Evolutionary conservation across 2,797 vertebrate genomes (phyloP).

Genomic region (Anabas testudineus): DNA sequence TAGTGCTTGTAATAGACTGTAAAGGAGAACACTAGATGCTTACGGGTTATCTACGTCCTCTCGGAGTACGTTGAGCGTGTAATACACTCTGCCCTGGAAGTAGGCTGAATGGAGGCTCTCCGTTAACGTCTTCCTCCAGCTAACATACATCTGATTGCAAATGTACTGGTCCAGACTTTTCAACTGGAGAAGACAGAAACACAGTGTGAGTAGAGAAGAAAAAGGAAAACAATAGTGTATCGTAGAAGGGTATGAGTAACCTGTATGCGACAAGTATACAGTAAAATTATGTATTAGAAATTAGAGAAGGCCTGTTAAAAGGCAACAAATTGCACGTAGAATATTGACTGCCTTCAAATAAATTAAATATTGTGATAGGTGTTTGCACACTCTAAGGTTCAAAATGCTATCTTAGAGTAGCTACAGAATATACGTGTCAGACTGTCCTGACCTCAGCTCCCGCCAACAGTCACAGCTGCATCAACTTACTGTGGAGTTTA

Average conservation of each 20-base stretch:
- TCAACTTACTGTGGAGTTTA: conserved; percentile 91
- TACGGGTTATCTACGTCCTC: conserved; percentile 97
- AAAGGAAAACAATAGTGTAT: too few species aligned
- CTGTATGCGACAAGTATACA: not conserved
- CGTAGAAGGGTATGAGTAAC: too few species aligned
- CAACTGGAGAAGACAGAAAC: conserved; percentile 80
- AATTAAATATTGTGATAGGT: not conserved
- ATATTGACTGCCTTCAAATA: not conserved
- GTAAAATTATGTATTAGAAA: too few species aligned
- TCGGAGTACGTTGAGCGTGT: conserved; percentile 90
- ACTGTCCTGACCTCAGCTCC: conserved; percentile 31
- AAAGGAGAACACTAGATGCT: conserved; percentile 46
- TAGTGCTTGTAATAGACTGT: not conserved
- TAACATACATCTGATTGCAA: conserved; percentile 92
- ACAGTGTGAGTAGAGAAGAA: too few species aligned
- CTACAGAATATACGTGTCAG: conserved; percentile 19
- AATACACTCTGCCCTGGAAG: conserved; percentile 93
- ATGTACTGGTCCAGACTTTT: conserved; percentile 96
- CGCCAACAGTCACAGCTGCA: not conserved
- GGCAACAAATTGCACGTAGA: not conserved
- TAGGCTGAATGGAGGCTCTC: conserved; percentile 92
- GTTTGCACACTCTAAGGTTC: not conserved
- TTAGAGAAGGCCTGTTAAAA: not conserved
- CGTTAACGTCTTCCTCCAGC: conserved; percentile 92
- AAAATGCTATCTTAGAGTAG: too few species aligned